A percentile compares a stretch with the other conserved stretches of the same genome.
phyloP scores from a whole-genome alignment of 2,888 invertebrate species.

The Leptinotarsa haldemani region DNA sequence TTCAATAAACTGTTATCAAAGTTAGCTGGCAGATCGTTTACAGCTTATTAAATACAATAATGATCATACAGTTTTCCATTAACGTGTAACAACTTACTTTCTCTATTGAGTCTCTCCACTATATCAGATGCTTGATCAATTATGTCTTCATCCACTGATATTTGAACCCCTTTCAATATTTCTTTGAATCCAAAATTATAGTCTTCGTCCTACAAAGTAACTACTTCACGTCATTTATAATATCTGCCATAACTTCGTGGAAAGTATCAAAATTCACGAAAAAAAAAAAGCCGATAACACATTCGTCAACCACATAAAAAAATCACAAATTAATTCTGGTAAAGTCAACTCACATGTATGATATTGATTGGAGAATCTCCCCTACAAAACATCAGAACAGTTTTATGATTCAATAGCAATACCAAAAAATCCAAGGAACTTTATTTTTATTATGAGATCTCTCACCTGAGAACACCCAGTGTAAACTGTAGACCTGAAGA shows the following conservation, averaged over 20 bases:
- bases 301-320: background rate
- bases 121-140: constrained; percentile 36
- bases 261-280: background rate
- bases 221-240: constrained; percentile 12
- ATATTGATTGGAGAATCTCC: constrained; percentile 9
- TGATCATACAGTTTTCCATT: too few relatives aligned
- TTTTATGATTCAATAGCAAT: background rate
- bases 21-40: too few relatives aligned
- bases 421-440: background rate
- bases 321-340: background rate
- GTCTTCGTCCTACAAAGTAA: constrained; percentile 49
- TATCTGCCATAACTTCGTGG: too few relatives aligned
- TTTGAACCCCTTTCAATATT: constrained; percentile 45
- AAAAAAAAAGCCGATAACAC: too few relatives aligned
- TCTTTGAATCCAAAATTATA: constrained; percentile 46
- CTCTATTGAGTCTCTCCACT: constrained; percentile 30
- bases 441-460: too few relatives aligned
- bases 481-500: constrained; percentile 78
- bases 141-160: constrained; percentile 36
- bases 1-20: too few relatives aligned
- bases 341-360: constrained; percentile 25
- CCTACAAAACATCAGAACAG: constrained; percentile 1
- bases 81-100: constrained; percentile 23
- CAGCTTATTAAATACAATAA: too few relatives aligned
- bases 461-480: constrained; percentile 78